Base-by-base conservation (phyloP, 2,888 invertebrate genomes). In the Hipparchia sbordonii region DNA sequence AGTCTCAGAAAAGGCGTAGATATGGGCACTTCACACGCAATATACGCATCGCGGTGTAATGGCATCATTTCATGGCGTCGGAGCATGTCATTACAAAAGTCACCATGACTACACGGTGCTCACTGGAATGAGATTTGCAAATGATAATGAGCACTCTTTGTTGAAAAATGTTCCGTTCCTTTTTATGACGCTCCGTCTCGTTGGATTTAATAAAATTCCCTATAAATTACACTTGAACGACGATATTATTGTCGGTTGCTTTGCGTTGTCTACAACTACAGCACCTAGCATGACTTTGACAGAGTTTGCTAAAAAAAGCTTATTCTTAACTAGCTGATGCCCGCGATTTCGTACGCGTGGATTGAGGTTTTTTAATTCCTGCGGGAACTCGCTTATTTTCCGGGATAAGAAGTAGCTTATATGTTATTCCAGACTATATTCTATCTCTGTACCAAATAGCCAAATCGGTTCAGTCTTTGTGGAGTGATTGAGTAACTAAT, bases 21-120 rank as follows among this genome's bases (percentile, higher is more conserved):
- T 62, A 70, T 70, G 70, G 70, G 56, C 62, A 70, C 70, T 70
- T 62, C 39, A 61, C 62, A 63, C 70, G 87, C 86, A 87, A 90
- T 90, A 87, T 89, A 86, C 86, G 86, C 84, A 82, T 82, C 82
- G 83, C 83, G 81, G 78, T 85, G 85, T 91, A 92, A 92, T 89
- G 91, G 87, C 87, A 86, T 83, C 86, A 85, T 86, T 86, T 87
- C 88, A 90, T 87, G 86, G 84, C 83, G 80, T 80, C 83, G 84
- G 80, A 80, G 80, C 79, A 82, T 85, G 84, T 85, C 87, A 86
- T 89, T 86, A 89, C 87, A 88, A 87, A 88, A 86, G 88, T 90
- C 88, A 86, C 88, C 86, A 85, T 89, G 87, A 83, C 84, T 82
- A 87, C 85, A 82, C 82, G 76, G 78, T 80, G 82, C 84, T 82